A percentile compares a stretch with the other conserved stretches of the same genome.
phyloP scores from a whole-genome alignment of 2,888 invertebrate species.

The Drosophila formosana region DNA sequence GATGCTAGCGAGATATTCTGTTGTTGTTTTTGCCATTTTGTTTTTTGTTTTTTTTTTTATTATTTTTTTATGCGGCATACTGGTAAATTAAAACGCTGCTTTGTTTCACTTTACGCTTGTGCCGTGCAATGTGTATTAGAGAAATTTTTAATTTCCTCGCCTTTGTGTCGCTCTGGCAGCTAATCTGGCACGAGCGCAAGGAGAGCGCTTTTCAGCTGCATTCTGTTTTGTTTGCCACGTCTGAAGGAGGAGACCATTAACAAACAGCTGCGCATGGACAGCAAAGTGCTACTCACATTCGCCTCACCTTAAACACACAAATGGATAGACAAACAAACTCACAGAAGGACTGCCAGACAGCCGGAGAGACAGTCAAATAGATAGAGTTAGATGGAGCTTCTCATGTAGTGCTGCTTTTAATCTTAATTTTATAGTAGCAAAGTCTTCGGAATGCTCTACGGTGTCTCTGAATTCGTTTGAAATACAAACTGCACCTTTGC shows the following conservation, averaged over 20 bases:
- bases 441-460: slow-evolving; percentile 15
- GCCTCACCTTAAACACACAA: slow-evolving; percentile 56
- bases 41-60: slow-evolving; percentile 28
- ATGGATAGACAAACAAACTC: slow-evolving; percentile 17
- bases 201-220: slow-evolving; percentile 24
- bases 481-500: slow-evolving; percentile 22
- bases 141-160: slow-evolving; percentile 69
- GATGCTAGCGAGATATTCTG: slow-evolving; percentile 8
- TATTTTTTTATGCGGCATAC: slow-evolving; percentile 37
- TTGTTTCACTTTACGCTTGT: slow-evolving; percentile 68
- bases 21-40: slow-evolving; percentile 14
- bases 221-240: slow-evolving; percentile 25
- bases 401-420: slow-evolving; percentile 67
- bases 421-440: slow-evolving; percentile 75
- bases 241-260: slow-evolving; percentile 58
- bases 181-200: slow-evolving; percentile 56
- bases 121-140: slow-evolving; percentile 53
- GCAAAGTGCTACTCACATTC: slow-evolving; percentile 51
- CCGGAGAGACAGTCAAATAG: slow-evolving; percentile 2
- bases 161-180: slow-evolving; percentile 56
- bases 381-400: slow-evolving; percentile 7
- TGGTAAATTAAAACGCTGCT: slow-evolving; percentile 71
- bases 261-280: slow-evolving; percentile 56
- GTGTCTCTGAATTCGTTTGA: slow-evolving; percentile 24
- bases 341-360: background rate